phyloP scores from a whole-genome alignment of 2,888 invertebrate genomes.

The Pachycephus smyrnensis region DNA sequence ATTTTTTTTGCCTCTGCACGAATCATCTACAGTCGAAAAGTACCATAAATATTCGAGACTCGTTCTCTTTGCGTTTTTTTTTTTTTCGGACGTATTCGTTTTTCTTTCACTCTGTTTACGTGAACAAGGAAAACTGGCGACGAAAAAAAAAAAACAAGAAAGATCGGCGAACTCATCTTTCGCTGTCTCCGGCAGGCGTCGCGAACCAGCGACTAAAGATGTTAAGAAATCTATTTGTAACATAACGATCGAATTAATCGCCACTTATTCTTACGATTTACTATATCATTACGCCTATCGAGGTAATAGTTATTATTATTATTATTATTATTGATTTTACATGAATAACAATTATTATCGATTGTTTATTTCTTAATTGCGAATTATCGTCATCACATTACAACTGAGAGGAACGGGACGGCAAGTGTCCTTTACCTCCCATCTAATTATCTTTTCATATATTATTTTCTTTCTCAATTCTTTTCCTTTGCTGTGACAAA shows the following conservation, averaged over 20 bases:
- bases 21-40: not conserved
- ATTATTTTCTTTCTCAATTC: conserved; percentile 34
- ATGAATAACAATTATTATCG: conserved; percentile 32
- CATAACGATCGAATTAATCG: conserved; percentile 45
- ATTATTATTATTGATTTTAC: conserved; percentile 30
- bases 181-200: not conserved
- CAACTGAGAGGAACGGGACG: not conserved
- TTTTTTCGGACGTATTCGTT: not conserved
- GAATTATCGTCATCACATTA: conserved; percentile 4
- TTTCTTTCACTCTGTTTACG: not conserved
- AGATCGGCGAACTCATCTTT: not conserved
- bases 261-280: conserved; percentile 33
- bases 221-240: conserved; percentile 27
- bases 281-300: conserved; percentile 31
- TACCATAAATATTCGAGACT: not conserved
- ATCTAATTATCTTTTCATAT: conserved; percentile 8
- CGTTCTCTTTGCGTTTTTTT: not conserved
- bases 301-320: conserved; percentile 33
- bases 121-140: not conserved
- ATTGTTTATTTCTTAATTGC: conserved; percentile 23
- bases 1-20: not conserved
- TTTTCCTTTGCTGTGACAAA: conserved; percentile 33
- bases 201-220: not conserved
- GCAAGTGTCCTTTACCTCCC: not conserved
- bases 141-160: not conserved